phyloP scores from a whole-genome alignment of 2,888 invertebrate genomes.

The Ectemnius lituratus region DNA sequence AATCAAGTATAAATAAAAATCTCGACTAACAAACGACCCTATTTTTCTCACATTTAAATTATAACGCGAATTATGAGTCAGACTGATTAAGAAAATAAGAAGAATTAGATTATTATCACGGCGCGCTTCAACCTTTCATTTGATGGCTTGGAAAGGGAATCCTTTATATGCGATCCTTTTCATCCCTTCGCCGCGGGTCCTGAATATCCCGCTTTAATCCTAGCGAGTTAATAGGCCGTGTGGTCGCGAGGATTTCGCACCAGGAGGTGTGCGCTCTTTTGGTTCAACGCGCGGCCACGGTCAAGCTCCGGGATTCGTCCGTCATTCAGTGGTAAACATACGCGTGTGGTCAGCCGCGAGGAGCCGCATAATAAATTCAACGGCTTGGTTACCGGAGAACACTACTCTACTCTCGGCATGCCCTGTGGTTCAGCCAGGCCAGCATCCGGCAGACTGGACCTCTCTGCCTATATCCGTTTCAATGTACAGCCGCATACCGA shows the following conservation, averaged over 20 bases:
- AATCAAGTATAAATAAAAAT: too few species aligned
- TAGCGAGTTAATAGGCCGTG: not conserved
- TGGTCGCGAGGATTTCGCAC: slow-evolving; percentile 11
- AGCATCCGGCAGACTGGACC: too few species aligned
- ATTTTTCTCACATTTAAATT: too few species aligned
- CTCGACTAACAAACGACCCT: too few species aligned
- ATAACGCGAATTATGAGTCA: too few species aligned
- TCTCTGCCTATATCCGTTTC: too few species aligned
- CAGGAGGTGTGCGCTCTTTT: slow-evolving; percentile 1
- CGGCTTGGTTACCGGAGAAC: slow-evolving; percentile 15
- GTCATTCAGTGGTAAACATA: slow-evolving; percentile 52
- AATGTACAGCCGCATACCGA: too few species aligned
- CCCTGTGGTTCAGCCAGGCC: not conserved
- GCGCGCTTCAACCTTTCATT: too few species aligned
- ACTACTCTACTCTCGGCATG: slow-evolving; percentile 6
- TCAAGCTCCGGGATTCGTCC: slow-evolving; percentile 8
- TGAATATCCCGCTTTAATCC: not conserved
- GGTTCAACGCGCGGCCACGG: not conserved
- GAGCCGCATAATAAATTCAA: slow-evolving; percentile 45
- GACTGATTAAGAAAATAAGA: too few species aligned
- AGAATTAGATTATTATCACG: too few species aligned
- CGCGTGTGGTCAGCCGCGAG: slow-evolving; percentile 46
- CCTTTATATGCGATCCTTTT: too few species aligned
- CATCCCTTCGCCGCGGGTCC: slow-evolving; percentile 11
- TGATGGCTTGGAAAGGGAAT: too few species aligned